phyloP scores from a whole-genome alignment of 2,113 vertebrate genomes.

The Burhinus oedicnemus region DNA sequence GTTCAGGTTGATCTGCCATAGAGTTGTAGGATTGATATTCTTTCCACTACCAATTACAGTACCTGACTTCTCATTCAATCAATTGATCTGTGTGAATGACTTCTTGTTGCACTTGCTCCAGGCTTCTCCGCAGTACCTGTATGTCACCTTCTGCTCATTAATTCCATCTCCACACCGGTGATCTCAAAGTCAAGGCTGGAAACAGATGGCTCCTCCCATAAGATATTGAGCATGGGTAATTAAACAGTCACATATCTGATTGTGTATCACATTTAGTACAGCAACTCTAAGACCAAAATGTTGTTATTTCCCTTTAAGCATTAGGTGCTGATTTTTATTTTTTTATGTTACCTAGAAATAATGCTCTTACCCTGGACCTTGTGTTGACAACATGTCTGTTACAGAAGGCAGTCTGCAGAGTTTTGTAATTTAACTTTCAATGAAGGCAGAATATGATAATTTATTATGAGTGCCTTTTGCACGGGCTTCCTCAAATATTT shows the following conservation, averaged over 20 bases:
- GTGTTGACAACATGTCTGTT: background rate
- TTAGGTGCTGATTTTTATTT: background rate
- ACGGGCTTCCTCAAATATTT: slow-evolving; percentile 62
- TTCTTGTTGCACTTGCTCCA: background rate
- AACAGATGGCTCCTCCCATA: background rate
- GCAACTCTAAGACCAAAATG: background rate
- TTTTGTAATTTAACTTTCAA: slow-evolving; percentile 4
- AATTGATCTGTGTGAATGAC: background rate
- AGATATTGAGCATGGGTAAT: background rate
- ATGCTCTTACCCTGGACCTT: background rate
- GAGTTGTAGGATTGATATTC: background rate
- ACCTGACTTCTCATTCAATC: background rate
- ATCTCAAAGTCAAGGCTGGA: background rate
- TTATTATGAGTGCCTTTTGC: slow-evolving; percentile 35
- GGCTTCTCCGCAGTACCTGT: background rate
- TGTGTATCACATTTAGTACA: background rate
- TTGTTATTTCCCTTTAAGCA: background rate
- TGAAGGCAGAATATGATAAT: slow-evolving; percentile 3
- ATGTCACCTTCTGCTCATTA: background rate
- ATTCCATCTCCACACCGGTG: background rate
- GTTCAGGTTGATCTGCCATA: background rate
- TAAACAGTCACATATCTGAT: background rate
- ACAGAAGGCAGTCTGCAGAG: background rate
- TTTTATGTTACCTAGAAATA: background rate
- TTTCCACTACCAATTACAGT: background rate